Evolutionary conservation across 2,888 invertebrate genomes (phyloP).

Genomic region (Lasius platythorax): DNA sequence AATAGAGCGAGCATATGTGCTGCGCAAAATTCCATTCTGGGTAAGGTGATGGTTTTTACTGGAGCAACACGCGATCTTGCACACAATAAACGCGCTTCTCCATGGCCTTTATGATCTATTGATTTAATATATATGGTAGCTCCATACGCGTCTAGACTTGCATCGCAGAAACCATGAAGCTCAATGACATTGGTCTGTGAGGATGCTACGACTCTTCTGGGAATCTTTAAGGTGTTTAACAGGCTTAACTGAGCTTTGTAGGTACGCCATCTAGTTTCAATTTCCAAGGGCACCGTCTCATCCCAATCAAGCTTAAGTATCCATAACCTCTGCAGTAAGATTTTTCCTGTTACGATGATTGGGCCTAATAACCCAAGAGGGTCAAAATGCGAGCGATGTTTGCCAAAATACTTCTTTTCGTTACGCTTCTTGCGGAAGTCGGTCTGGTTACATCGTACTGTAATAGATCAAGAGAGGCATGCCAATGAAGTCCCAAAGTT

Average conservation of each 20-base stretch:
- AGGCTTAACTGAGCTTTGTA: neutral
- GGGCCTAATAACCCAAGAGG: neutral
- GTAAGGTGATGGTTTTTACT: neutral
- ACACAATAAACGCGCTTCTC: neutral
- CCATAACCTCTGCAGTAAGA: neutral
- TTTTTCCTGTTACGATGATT: neutral
- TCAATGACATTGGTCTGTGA: neutral
- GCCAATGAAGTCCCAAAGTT: neutral
- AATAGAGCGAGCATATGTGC: neutral
- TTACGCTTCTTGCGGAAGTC: neutral
- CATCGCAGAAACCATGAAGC: neutral
- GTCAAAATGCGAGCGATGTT: neutral
- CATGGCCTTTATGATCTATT: neutral
- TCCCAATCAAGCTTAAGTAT: neutral
- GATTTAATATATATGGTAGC: neutral
- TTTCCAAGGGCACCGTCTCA: neutral
- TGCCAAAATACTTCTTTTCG: neutral
- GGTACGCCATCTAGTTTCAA: neutral
- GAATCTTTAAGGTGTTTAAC: neutral
- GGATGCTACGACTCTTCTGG: neutral
- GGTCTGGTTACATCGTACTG: neutral
- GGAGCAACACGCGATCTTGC: neutral
- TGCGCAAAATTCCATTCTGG: neutral
- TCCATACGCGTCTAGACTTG: neutral
- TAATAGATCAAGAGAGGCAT: neutral